Conservation (phyloP, 2,888 invertebrate genomes). For the Xanthia togata region DNA sequence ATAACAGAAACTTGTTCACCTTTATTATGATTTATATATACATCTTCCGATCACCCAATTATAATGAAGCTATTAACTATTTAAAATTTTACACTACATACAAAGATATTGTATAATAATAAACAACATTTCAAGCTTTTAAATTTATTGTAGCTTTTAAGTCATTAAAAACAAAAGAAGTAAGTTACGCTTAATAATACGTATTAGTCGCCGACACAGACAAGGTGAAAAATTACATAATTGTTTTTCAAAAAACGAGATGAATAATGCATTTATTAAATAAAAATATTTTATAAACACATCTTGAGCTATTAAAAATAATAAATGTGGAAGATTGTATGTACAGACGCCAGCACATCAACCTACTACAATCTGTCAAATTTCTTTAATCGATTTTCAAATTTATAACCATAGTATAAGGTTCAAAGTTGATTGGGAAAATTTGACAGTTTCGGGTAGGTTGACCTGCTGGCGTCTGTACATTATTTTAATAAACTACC, state of each 20-base stretch:
- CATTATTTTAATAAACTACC: too few species aligned
- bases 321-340: too few species aligned
- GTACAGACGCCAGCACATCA: too few species aligned
- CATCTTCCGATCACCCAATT: constrained; percentile 18
- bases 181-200: not conserved
- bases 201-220: too few species aligned
- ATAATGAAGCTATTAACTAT: constrained; percentile 15
- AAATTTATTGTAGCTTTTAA: not conserved
- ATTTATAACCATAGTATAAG: too few species aligned
- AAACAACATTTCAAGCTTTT: not conserved
- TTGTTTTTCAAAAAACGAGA: not conserved
- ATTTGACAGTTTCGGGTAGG: too few species aligned
- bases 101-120: not conserved
- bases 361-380: too few species aligned
- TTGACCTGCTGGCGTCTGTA: too few species aligned
- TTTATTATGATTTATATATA: constrained; percentile 60
- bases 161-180: constrained; percentile 7
- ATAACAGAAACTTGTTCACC: constrained; percentile 59
- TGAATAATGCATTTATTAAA: not conserved
- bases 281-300: not conserved
- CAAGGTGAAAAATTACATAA: too few species aligned
- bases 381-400: too few species aligned
- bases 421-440: too few species aligned
- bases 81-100: not conserved
- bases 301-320: not conserved